Evolutionary conservation across 2,888 invertebrate genomes (phyloP), one percentile per base, ranked within the genome.

Genomic region (Drosophila merina): DNA sequence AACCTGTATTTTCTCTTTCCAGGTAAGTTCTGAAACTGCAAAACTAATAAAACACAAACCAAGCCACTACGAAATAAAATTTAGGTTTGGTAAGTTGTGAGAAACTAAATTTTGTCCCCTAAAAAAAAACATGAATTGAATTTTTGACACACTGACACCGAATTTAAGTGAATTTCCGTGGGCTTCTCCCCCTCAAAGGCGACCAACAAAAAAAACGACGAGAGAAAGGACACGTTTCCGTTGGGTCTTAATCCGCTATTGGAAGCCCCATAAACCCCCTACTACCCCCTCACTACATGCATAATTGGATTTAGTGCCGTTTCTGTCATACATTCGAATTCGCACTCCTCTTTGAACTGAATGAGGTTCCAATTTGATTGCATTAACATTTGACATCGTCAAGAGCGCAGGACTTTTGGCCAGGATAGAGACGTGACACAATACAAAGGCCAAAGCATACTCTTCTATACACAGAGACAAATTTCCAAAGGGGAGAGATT

Each of bases 361-460:
- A 70, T 70, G 72, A 72, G 70, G 63, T 72, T 72, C 63, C 72
- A 72, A 70, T 70, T 62, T 83, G 80, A 83, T 80, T 76, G 48
- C 52, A 77, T 79, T 86, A 79, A 75, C 86, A 75, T 72, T 74
- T 74, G 74, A 76, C 76, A 74, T 76, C 55, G 70, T 59, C 58
- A 38, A 62, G 44, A 73, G 51, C 66, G n/a, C 63, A 62, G 62
- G 42, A 51, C 51, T 51, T 49, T 40, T 38, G 66, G 30, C 36
- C 64, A 45, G 30, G 28, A 52, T 40, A 42, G 40, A 64, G 64
- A 75, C 64, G 64, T 47, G 67, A 64, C 57, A 12, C 14, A 42
- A 47, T 14, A 60, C 66, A 54, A 55, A 44, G 42, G 56, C 40
- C 42, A 57, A 38, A 48, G 45, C 48, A 67, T 52, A 50, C 62